Percentiles rank a stretch among this genome's conserved stretches.
Conservation (phyloP, 2,797 vertebrate species). For the Melanotaenia pygmaea region DNA sequence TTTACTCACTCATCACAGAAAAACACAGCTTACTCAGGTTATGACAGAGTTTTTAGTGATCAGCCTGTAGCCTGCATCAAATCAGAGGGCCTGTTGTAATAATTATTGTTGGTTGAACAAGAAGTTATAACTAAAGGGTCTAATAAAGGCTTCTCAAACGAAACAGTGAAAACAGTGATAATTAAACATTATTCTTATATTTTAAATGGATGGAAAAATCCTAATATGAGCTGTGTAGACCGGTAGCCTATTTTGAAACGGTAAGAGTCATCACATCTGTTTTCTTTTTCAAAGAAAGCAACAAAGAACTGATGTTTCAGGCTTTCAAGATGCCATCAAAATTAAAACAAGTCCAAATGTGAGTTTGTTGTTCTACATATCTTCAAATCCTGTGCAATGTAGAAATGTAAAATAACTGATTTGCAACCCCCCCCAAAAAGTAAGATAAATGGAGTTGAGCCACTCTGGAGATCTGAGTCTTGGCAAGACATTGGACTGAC, state of each 20-base stretch:
- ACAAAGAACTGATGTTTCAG: constrained; percentile 3
- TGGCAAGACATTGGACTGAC: background rate
- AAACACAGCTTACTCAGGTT: background rate
- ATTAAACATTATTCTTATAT: background rate
- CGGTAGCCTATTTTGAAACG: constrained; percentile 5
- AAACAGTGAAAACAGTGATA: background rate
- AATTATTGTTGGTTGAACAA: background rate
- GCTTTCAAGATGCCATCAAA: constrained; percentile 5
- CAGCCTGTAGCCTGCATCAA: background rate
- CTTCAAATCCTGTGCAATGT: background rate
- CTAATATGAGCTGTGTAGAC: background rate
- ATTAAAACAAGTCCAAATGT: constrained; percentile 3
- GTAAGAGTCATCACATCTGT: constrained; percentile 8
- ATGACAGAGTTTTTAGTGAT: background rate
- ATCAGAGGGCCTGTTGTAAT: background rate
- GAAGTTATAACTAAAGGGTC: background rate
- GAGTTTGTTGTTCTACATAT: constrained; percentile 11
- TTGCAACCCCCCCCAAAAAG: background rate
- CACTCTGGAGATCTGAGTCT: background rate
- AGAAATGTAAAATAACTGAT: background rate
- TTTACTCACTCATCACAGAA: background rate
- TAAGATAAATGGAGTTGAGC: background rate
- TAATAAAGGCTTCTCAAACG: background rate
- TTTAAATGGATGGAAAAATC: background rate
- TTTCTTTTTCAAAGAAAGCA: background rate